Conservation (phyloP, 2,888 invertebrate species). For the Plusia festucae region DNA sequence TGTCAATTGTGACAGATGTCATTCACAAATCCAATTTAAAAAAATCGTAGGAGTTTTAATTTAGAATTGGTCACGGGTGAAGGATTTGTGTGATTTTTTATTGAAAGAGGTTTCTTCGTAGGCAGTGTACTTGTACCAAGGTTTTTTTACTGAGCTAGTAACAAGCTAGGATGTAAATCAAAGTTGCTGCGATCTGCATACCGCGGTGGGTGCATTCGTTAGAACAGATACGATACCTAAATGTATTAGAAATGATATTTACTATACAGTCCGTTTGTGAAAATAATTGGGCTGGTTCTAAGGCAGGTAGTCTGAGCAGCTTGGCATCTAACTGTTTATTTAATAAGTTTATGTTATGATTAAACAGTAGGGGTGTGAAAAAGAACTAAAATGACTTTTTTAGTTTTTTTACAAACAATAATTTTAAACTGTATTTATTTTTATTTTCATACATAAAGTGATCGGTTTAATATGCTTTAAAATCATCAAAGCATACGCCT, state of each 20-base stretch:
- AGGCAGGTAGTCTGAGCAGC: conserved; percentile 3
- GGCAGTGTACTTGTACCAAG: conserved; percentile 47
- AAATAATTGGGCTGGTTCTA: conserved; percentile 54
- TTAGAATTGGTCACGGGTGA: conserved; percentile 41
- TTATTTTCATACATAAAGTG: too few relatives aligned
- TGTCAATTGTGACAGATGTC: conserved; percentile 16
- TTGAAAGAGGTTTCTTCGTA: conserved; percentile 21
- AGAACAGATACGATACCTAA: conserved; percentile 60
- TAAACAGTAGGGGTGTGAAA: neutral
- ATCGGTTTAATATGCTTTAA: too few relatives aligned
- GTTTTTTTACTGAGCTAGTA: conserved; percentile 65
- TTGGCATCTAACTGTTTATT: conserved; percentile 3
- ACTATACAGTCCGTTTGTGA: conserved; percentile 42
- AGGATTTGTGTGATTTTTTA: conserved; percentile 6
- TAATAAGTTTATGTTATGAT: neutral
- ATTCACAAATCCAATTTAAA: conserved; percentile 28
- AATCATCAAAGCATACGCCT: too few relatives aligned
- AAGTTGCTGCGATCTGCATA: conserved; percentile 76
- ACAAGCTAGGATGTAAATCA: conserved; percentile 82
- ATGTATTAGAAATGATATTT: conserved; percentile 61
- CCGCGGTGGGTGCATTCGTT: conserved; percentile 69
- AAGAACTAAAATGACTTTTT: neutral
- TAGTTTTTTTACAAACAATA: too few relatives aligned
- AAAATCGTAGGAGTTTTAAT: conserved; percentile 37
- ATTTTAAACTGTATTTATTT: too few relatives aligned